Evolutionary conservation across 2,113 vertebrate genomes (phyloP).

Genomic region (Cryptoleucopteryx plumbea): DNA sequence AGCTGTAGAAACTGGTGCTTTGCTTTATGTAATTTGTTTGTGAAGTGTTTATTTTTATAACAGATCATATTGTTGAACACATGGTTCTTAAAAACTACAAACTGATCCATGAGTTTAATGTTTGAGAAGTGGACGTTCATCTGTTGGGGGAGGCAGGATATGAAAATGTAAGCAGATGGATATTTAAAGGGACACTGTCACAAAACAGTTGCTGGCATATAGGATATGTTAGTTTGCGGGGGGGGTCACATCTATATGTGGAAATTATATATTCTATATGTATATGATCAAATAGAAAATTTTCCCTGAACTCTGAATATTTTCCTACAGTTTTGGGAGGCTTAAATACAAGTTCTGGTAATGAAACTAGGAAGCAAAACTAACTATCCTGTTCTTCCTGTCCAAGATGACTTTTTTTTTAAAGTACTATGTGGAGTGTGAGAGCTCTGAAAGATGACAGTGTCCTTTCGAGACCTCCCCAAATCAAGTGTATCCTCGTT

Average conservation of each 20-base stretch:
- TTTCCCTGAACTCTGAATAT: background rate
- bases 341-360: background rate
- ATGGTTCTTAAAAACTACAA: conserved; percentile 1
- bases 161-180: background rate
- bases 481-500: background rate
- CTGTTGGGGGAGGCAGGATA: background rate
- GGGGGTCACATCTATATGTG: background rate
- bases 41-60: conserved; percentile 64
- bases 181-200: background rate
- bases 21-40: conserved; percentile 52
- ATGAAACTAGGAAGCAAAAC: background rate
- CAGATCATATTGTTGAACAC: conserved; percentile 53
- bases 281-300: background rate
- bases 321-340: background rate
- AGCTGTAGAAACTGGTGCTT: conserved; percentile 65
- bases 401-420: background rate
- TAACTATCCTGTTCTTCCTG: background rate
- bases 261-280: background rate
- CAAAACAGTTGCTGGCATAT: background rate
- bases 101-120: background rate
- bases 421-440: background rate
- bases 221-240: background rate
- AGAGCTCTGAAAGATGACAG: background rate
- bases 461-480: background rate
- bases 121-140: background rate